Base-by-base conservation (phyloP, 2,797 vertebrate species). In the Lepilemur septentrionalis region DNA sequence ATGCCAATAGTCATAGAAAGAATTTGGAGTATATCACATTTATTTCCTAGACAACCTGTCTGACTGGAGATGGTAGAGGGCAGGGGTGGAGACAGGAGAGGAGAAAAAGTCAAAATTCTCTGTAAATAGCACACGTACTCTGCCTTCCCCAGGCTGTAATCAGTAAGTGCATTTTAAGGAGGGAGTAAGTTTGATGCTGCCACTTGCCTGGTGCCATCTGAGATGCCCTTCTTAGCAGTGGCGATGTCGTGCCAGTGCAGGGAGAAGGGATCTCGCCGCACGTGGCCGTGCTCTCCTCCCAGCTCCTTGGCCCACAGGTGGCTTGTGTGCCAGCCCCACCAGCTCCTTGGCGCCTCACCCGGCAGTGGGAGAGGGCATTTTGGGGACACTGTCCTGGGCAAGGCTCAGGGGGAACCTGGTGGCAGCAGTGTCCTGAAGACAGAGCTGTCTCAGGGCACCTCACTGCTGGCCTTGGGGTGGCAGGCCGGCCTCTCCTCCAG, bases 121-220 rank as follows among this genome's bases (percentile, higher is more conserved):
- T 86, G 93, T 85, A 75, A 94, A 97, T 82, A 88, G 96, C 72
- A 59, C 69, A 82, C 79, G 59, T 95, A 85, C 84, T 95, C 97
- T 97, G 65, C 96, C 95, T 97, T 97, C 97, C 97, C 97, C 97
- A 92, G 92, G 95, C 80, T 91, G 23, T 82, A 89, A 89, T 72
- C 84, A 88, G 86, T 84, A 7, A 22, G 70, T 89, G 65, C 43
- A 38, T 92, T 89, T 96, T 41, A 90, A 94, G 96, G 67, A 0
- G 1, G 38, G 96, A 61, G 7, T 25, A 8, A 7, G 15, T 72
- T 90, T 59, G 55, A 35, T 41, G 80, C 46, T 70, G 79, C 18
- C 75, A 1, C 88, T 85, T 9, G 9, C 46, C 35, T n/a, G 28
- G 63, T 41, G 35, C 23, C 13, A 35, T 57, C 13, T 5, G 59